Percentiles rank a stretch among this genome's conserved stretches.
Evolutionary conservation across 1,140 invertebrate genomes (phyloP).

Genomic region (Oryctes rhinoceros): DNA sequence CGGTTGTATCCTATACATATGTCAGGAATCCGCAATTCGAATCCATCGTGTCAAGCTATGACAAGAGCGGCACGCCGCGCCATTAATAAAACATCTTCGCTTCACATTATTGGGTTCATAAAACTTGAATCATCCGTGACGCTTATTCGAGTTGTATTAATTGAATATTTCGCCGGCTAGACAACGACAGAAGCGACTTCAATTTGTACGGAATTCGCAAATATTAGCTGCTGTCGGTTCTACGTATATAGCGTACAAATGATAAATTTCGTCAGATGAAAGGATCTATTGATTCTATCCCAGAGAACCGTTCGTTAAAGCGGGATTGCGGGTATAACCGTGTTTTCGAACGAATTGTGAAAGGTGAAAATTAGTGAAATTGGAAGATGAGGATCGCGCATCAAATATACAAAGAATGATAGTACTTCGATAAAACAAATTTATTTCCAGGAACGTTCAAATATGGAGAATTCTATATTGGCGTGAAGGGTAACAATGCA

Average conservation of each 20-base stretch:
- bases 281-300: neutral
- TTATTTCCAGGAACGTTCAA: neutral
- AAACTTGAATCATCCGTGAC: neutral
- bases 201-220: neutral
- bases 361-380: too few relatives aligned
- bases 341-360: neutral
- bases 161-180: neutral
- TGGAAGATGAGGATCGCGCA: neutral
- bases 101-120: neutral
- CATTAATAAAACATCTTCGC: neutral
- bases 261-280: neutral
- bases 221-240: neutral
- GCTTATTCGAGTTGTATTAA: neutral
- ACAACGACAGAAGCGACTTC: neutral
- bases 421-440: neutral
- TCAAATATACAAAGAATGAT: too few relatives aligned
- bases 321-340: neutral
- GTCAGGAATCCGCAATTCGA: neutral
- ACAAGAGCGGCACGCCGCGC: neutral
- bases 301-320: neutral
- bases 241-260: neutral
- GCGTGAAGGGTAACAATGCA: neutral
- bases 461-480: neutral
- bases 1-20: too few relatives aligned
- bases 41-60: neutral